Conservation (phyloP, 2,888 invertebrate genomes). For the Drosophila mettleri region DNA sequence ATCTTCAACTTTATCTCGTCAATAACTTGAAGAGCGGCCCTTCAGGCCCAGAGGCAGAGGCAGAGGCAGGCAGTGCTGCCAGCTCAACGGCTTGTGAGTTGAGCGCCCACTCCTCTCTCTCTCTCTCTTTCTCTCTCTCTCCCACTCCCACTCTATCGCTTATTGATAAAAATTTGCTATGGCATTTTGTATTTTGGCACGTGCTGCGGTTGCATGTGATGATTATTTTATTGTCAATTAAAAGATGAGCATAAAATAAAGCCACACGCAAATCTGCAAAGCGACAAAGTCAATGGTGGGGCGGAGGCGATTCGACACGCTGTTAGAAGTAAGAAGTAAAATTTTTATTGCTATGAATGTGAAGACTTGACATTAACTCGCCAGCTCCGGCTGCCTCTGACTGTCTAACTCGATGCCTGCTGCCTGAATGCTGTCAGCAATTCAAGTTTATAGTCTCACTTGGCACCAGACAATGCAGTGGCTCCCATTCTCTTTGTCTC, state of each 20-base stretch:
- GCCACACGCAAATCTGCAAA: constrained; percentile 49
- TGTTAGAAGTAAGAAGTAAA: constrained; percentile 51
- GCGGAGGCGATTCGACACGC: constrained; percentile 39
- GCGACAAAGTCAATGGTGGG: too few species aligned
- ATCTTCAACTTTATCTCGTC: constrained; percentile 81
- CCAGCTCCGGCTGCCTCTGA: not conserved
- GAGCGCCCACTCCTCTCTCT: too few species aligned
- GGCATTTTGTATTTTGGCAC: constrained; percentile 61
- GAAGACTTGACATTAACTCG: constrained; percentile 65
- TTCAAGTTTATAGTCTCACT: constrained; percentile 73
- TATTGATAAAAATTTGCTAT: constrained; percentile 64
- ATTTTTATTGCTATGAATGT: constrained; percentile 72
- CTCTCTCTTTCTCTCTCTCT: too few species aligned
- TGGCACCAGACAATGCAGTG: constrained; percentile 56
- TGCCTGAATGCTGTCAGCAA: constrained; percentile 42
- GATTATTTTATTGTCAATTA: constrained; percentile 80
- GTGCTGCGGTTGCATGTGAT: constrained; percentile 72
- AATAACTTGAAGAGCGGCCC: constrained; percentile 72
- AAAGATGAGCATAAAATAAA: constrained; percentile 65
- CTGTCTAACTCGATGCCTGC: constrained; percentile 13
- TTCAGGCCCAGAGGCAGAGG: constrained; percentile 30
- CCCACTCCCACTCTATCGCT: constrained; percentile 30
- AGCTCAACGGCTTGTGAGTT: constrained; percentile 18
- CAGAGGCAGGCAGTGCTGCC: not conserved
- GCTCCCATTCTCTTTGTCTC: constrained; percentile 19